Percentiles rank a stretch among this genome's conserved stretches.
phyloP scores from a whole-genome alignment of 2,113 vertebrate genomes.

The Centropristis striata region DNA sequence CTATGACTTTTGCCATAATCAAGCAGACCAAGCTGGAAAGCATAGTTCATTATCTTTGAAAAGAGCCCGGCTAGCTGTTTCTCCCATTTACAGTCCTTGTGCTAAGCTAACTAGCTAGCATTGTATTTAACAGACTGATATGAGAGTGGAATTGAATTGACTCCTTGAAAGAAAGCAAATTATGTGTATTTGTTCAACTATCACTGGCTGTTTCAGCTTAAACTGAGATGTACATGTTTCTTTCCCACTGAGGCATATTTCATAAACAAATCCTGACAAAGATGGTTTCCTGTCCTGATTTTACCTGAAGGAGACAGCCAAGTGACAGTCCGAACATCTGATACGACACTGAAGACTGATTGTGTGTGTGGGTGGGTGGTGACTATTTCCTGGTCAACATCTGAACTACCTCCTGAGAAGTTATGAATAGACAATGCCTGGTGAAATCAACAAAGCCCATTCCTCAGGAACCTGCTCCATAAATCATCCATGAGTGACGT shows the following conservation, averaged over 20 bases:
- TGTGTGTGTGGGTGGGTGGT: background rate
- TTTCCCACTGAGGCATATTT: background rate
- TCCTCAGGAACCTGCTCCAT: constrained; percentile 61
- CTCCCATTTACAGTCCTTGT: background rate
- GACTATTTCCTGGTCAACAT: constrained; percentile 3
- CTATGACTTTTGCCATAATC: too few relatives aligned
- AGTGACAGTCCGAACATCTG: background rate
- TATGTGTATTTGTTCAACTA: background rate
- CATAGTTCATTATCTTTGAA: background rate
- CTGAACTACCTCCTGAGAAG: constrained; percentile 20
- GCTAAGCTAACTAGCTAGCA: background rate
- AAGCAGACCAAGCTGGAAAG: background rate
- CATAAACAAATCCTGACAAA: background rate
- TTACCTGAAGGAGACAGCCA: background rate
- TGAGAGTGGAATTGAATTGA: background rate
- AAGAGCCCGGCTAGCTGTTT: background rate
- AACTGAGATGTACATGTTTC: background rate
- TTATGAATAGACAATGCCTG: constrained; percentile 48
- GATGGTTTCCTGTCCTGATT: background rate
- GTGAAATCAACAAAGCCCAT: constrained; percentile 57
- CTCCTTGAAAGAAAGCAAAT: background rate
- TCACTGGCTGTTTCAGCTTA: background rate
- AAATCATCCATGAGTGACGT: constrained; percentile 67
- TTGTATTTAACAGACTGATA: background rate
- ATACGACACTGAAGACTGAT: background rate